phyloP scores from a whole-genome alignment of 2,113 vertebrate species.

The Oryzias javanicus region DNA sequence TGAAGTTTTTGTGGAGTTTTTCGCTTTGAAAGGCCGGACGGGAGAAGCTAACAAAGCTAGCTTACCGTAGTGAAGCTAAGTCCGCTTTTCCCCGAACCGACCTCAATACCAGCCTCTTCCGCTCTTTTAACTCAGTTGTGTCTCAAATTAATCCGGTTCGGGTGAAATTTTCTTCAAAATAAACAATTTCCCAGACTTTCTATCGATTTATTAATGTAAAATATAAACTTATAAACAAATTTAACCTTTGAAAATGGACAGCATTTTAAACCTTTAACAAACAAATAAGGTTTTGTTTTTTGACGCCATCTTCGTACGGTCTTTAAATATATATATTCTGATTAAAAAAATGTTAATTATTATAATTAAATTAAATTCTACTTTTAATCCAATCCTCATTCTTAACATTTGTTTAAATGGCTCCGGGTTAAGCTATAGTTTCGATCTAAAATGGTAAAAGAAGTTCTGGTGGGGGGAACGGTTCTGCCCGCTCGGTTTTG shows the following conservation, averaged over 20 bases:
- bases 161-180: fast-evolving
- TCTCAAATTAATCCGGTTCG: background rate
- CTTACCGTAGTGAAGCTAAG: conserved; percentile 19
- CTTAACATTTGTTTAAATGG: background rate
- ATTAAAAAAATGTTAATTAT: no score
- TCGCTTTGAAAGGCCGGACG: conserved; percentile 35
- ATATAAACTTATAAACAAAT: conserved; percentile 17
- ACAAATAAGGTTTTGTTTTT: conserved; percentile 54
- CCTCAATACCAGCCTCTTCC: conserved; percentile 50
- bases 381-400: background rate
- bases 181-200: background rate
- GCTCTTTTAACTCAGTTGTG: conserved; percentile 34
- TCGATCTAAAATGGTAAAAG: background rate
- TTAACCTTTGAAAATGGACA: conserved; percentile 10
- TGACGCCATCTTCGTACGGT: conserved; percentile 30
- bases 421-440: background rate
- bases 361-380: no score
- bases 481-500: conserved; percentile 28
- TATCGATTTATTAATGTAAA: background rate
- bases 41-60: conserved; percentile 39
- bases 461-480: background rate
- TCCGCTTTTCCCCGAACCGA: conserved; percentile 42
- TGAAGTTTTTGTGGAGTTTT: conserved; percentile 48
- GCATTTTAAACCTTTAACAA: conserved; percentile 27
- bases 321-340: no score